Evolutionary conservation across 2,797 vertebrate species (phyloP), one percentile per base, ranked within the genome.

Genomic region (Acanthurus leucopareius): DNA sequence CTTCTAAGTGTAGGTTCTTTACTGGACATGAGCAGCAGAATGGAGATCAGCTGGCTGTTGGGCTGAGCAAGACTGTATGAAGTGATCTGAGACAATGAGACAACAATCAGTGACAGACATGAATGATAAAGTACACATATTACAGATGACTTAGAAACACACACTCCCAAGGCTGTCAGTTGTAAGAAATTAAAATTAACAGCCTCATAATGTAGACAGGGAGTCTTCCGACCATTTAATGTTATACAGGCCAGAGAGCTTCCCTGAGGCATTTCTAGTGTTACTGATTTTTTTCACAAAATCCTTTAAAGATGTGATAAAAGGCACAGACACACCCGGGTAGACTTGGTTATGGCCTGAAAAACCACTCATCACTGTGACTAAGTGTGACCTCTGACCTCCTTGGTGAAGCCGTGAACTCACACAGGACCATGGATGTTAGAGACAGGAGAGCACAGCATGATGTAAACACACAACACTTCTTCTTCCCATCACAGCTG

Each of bases 321-420:
- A 89, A 62, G 25, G 65, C 74, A 65, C 65, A 78, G 77, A 74
- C 72, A 78, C 83, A 57, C 73, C 82, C 81, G 62, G 32, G 25
- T 48, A 53, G 65, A 22, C 22, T 38, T 42, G 56, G 62, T 85
- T 76, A 82, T 42, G 40, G 42, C 52, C 68, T 66, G 22, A 75
- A 57, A 84, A 81, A 62, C 65, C 52, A 62, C 64, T 87, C 67
- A 66, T 66, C 11, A 62, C 69, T 75, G 65, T 82, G 82, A 90
- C 84, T 83, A 76, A 88, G 86, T 49, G 64, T 74, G 81, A 91
- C 69, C 87, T 84, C 61, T 84, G 81, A 77, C 86, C 88, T 78
- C 65, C 42, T 8, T 10, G 16, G 69, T 74, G 51, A 87, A 75
- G 73, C 58, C 54, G 75, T 83, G 75, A 84, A 71, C 69, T 87